These are phyloP conservation scores for Desmodus rotundus DNA, from an alignment of 2,113 vertebrate genomes.

Conservation along the genomic window DNA sequence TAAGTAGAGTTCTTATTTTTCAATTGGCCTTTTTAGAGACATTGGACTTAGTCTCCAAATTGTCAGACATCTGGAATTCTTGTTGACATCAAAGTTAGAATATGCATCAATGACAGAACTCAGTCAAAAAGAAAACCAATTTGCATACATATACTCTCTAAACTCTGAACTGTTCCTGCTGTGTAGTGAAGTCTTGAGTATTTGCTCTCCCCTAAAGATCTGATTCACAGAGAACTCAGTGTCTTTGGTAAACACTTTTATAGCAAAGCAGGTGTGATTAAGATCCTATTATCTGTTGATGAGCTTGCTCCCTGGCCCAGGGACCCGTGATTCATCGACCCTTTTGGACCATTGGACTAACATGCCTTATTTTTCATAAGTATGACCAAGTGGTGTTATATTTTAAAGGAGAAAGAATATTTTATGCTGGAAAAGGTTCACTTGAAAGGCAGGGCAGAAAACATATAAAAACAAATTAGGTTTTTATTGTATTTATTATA, in stretches of 20 bases:
- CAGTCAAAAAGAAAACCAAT: slow-evolving; percentile 31
- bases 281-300: neutral
- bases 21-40: neutral
- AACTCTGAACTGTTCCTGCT: slow-evolving; percentile 20
- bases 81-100: slow-evolving; percentile 59
- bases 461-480: slow-evolving; percentile 43
- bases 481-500: slow-evolving; percentile 31
- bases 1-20: neutral
- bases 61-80: slow-evolving; percentile 34
- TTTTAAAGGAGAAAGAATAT: slow-evolving; percentile 60
- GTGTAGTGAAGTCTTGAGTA: neutral
- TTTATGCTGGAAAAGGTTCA: slow-evolving; percentile 56
- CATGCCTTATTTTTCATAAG: slow-evolving; percentile 1
- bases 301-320: neutral
- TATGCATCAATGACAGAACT: slow-evolving; percentile 32
- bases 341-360: slow-evolving; percentile 1
- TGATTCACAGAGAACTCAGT: slow-evolving; percentile 38
- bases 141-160: neutral
- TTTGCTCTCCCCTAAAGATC: slow-evolving; percentile 30
- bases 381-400: slow-evolving; percentile 38
- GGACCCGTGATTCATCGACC: neutral
- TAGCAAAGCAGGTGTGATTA: slow-evolving; percentile 27
- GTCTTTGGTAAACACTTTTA: slow-evolving; percentile 33
- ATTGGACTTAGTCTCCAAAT: slow-evolving; percentile 45
- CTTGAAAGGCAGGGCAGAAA: slow-evolving; percentile 46